Percentiles rank a stretch among this genome's conserved stretches.
Conservation (phyloP, 2,888 invertebrate species). For the Steinernema hermaphroditum region DNA sequence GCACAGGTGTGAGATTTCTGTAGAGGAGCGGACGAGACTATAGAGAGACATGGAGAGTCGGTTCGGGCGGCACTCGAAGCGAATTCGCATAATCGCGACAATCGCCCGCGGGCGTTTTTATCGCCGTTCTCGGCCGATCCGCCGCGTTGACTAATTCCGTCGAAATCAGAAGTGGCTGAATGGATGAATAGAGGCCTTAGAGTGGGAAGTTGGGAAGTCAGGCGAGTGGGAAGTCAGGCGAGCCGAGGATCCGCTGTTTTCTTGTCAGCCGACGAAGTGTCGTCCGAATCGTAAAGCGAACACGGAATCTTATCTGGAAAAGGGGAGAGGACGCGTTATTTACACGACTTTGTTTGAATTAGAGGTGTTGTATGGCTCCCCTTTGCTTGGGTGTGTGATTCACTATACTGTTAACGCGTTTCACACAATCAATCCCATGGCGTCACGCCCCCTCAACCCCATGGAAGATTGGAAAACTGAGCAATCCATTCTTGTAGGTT, state of each 20-base stretch:
- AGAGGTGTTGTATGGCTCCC: neutral
- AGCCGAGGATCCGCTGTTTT: constrained; percentile 32
- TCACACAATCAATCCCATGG: neutral
- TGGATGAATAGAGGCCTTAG: neutral
- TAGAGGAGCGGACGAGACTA: too few relatives aligned
- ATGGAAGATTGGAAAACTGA: too few relatives aligned
- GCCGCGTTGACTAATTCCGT: neutral
- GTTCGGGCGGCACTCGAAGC: neutral
- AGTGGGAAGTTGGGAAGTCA: constrained; percentile 32
- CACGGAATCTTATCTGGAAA: constrained; percentile 2
- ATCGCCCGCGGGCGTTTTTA: constrained; percentile 18
- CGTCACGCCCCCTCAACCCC: too few relatives aligned
- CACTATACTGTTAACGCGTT: constrained; percentile 6
- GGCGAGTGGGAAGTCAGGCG: constrained; percentile 30
- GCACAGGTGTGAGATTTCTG: too few relatives aligned
- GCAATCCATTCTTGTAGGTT: too few relatives aligned
- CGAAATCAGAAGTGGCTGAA: constrained; percentile 6
- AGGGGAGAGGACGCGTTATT: neutral
- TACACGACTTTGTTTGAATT: neutral
- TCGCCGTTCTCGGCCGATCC: constrained; percentile 5
- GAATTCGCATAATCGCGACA: constrained; percentile 26
- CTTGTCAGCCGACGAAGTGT: too few relatives aligned
- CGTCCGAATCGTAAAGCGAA: neutral
- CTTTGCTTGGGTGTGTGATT: neutral
- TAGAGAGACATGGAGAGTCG: too few relatives aligned